Conservation (phyloP, 2,797 vertebrate genomes). For the Esox lucius region DNA sequence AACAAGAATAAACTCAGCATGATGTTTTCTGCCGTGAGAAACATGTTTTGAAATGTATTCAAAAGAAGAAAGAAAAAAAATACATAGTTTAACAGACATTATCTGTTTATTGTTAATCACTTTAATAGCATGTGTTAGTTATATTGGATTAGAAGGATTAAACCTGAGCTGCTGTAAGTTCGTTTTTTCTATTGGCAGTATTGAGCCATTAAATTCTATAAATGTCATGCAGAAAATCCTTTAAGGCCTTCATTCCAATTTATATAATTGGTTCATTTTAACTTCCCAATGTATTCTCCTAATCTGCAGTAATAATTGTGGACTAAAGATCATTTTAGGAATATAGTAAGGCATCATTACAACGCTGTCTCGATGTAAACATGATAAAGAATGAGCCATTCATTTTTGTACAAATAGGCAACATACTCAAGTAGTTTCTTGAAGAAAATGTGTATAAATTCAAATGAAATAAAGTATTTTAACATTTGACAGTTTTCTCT, state of each 20-base stretch:
- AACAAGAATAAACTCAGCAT: slow-evolving; percentile 38
- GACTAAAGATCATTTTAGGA: too few relatives aligned
- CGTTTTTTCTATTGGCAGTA: slow-evolving; percentile 30
- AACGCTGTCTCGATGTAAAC: slow-evolving; percentile 5
- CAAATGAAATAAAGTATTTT: neutral
- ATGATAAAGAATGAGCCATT: neutral
- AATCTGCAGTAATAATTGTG: slow-evolving; percentile 6
- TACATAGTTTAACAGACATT: slow-evolving; percentile 32
- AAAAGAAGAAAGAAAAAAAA: slow-evolving; percentile 25
- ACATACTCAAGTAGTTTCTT: neutral
- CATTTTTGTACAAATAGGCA: neutral
- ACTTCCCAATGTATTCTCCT: slow-evolving; percentile 15
- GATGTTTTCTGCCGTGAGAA: slow-evolving; percentile 21
- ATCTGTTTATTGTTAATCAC: slow-evolving; percentile 41
- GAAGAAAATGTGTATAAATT: neutral
- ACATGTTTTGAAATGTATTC: slow-evolving; percentile 39
- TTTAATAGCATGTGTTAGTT: slow-evolving; percentile 48
- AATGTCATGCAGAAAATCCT: slow-evolving; percentile 57
- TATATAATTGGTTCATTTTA: slow-evolving; percentile 40
- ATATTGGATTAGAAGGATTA: slow-evolving; percentile 40
- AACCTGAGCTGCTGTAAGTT: slow-evolving; percentile 29
- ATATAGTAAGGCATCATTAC: slow-evolving; percentile 4
- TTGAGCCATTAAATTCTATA: slow-evolving; percentile 37
- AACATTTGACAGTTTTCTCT: neutral
- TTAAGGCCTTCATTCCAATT: slow-evolving; percentile 32